These are phyloP conservation scores for Bombycilla garrulus DNA, from an alignment of 2,113 vertebrate species.

Conservation along the genomic window DNA sequence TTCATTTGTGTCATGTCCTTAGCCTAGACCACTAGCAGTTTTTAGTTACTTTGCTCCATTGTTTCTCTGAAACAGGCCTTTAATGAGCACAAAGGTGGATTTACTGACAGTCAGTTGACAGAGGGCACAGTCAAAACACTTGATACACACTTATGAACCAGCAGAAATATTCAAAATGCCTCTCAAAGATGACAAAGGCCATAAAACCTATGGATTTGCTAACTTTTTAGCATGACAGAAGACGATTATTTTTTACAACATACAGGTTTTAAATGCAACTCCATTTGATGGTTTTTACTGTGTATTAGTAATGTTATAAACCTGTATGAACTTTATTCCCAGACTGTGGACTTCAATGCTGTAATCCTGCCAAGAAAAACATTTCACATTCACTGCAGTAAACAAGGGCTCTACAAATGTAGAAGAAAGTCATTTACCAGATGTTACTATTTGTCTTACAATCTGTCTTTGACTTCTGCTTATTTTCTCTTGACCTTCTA, in stretches of 20 bases:
- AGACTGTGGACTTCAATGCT: conserved; percentile 20
- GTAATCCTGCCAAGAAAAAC: conserved; percentile 71
- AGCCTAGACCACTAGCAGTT: not conserved
- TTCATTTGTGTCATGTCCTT: not conserved
- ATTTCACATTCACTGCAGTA: conserved; percentile 61
- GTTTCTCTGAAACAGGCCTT: not conserved
- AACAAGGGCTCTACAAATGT: conserved; percentile 54
- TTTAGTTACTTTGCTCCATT: not conserved
- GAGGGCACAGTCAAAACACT: not conserved
- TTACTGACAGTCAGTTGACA: not conserved
- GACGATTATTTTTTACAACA: not conserved
- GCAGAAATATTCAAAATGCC: not conserved
- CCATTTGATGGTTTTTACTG: not conserved
- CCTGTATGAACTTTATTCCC: conserved; percentile 42
- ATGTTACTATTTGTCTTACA: conserved; percentile 79
- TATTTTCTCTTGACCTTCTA: conserved; percentile 82
- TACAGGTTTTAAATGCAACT: not conserved
- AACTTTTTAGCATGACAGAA: not conserved
- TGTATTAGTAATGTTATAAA: conserved; percentile 20
- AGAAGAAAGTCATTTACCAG: conserved; percentile 77
- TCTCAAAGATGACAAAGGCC: not conserved
- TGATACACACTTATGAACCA: not conserved
- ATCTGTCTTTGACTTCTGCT: conserved; percentile 74
- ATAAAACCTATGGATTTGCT: not conserved
- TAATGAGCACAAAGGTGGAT: not conserved